Evolutionary conservation across 2,888 invertebrate species (phyloP).

Genomic region (Arctia plantaginis): DNA sequence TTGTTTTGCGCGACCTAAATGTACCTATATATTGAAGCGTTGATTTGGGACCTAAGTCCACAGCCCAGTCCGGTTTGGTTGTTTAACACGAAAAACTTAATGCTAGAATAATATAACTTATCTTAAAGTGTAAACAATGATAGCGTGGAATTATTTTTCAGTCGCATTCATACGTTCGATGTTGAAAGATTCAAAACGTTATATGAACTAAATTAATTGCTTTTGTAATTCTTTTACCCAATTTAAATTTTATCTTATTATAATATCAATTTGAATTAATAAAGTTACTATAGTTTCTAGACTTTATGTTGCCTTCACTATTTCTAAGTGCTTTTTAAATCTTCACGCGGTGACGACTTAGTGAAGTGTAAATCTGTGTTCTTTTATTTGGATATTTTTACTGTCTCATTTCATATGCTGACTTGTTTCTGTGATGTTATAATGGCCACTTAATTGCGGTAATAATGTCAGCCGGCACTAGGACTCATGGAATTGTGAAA

Average conservation of each 20-base stretch:
- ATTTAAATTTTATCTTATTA: background rate
- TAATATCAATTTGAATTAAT: background rate
- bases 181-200: background rate
- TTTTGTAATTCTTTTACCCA: background rate
- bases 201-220: background rate
- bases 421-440: slow-evolving; percentile 40
- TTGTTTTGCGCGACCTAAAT: slow-evolving; percentile 33
- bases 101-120: slow-evolving; percentile 13
- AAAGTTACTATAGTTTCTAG: background rate
- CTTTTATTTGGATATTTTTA: slow-evolving; percentile 37
- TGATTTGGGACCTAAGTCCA: slow-evolving; percentile 20
- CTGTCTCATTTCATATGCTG: slow-evolving; percentile 25
- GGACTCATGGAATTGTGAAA: slow-evolving; percentile 59
- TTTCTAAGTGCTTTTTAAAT: background rate
- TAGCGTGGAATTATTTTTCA: background rate
- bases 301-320: background rate
- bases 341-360: background rate
- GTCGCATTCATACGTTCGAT: background rate
- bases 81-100: background rate
- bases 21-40: slow-evolving; percentile 32
- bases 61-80: slow-evolving; percentile 4
- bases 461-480: slow-evolving; percentile 55
- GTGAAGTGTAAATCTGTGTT: slow-evolving; percentile 16
- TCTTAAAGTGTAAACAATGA: background rate
- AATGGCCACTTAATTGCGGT: slow-evolving; percentile 63